A percentile compares a stretch with the other conserved stretches of the same genome.
phyloP scores from a whole-genome alignment of 2,797 vertebrate species.

The Poecile montanus region DNA sequence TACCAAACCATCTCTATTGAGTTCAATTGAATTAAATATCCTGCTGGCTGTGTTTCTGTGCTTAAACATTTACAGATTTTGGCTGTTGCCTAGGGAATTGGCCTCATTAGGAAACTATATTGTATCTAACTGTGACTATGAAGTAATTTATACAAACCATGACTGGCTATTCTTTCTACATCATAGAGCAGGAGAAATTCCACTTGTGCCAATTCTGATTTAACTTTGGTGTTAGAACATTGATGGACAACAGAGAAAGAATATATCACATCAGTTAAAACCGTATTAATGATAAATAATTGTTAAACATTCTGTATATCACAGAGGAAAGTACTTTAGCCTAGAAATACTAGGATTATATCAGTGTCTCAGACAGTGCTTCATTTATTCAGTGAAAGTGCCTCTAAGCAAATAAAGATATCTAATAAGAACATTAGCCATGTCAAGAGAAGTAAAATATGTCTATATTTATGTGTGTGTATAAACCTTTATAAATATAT shows the following conservation, averaged over 20 bases:
- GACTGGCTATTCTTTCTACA: slow-evolving; percentile 21
- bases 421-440: slow-evolving; percentile 16
- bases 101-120: slow-evolving; percentile 50
- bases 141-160: slow-evolving; percentile 29
- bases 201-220: background rate
- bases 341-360: background rate
- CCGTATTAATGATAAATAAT: background rate
- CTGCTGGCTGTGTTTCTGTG: slow-evolving; percentile 37
- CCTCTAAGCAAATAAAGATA: slow-evolving; percentile 4
- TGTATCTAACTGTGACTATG: background rate
- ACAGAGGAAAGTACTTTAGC: background rate
- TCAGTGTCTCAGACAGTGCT: background rate
- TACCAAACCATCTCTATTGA: background rate
- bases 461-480: background rate
- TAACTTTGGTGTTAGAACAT: background rate
- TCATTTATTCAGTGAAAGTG: background rate
- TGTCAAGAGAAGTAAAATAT: background rate
- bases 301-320: background rate
- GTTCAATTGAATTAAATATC: slow-evolving; percentile 23
- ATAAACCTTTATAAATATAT: background rate
- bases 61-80: slow-evolving; percentile 37
- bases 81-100: slow-evolving; percentile 63
- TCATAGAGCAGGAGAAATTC: background rate
- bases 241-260: background rate
- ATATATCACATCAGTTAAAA: background rate